These are phyloP conservation scores for Probaryconus sp. DNA, from an alignment of 1,140 invertebrate genomes.

Conservation along the genomic window DNA sequence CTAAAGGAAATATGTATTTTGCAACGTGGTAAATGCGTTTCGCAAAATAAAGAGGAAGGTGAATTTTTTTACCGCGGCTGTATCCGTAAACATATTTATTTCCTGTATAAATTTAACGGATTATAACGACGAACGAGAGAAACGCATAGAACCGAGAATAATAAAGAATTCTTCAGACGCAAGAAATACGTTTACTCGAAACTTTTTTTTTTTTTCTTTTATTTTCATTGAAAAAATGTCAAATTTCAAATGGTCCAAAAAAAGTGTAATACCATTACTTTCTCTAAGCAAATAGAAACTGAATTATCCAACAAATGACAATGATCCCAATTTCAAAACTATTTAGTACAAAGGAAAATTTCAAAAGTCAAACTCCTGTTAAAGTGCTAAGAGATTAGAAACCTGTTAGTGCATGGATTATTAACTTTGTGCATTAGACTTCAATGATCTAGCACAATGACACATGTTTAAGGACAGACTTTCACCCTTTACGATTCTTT, in stretches of 20 bases:
- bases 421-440: constrained; percentile 11
- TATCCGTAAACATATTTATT: constrained; percentile 29
- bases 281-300: no score
- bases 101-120: constrained; percentile 62
- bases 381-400: constrained; percentile 29
- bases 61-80: constrained; percentile 1
- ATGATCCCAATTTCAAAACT: no score
- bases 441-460: constrained; percentile 4
- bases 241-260: no score
- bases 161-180: no score
- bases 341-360: no score
- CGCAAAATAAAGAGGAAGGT: not conserved
- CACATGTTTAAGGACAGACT: constrained; percentile 3
- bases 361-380: not conserved
- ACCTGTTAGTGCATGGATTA: constrained; percentile 3
- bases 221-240: no score
- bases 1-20: not conserved
- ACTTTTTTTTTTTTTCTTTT: no score
- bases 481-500: constrained; percentile 30
- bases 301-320: no score
- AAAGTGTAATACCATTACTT: no score
- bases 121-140: constrained; percentile 51
- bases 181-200: no score
- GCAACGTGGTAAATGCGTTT: not conserved
- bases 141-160: constrained; percentile 38